Percentiles rank a stretch among this genome's conserved stretches.
These are phyloP conservation scores for Scarus forsteni DNA, from an alignment of 2,797 vertebrate species.

Conservation along the genomic window DNA sequence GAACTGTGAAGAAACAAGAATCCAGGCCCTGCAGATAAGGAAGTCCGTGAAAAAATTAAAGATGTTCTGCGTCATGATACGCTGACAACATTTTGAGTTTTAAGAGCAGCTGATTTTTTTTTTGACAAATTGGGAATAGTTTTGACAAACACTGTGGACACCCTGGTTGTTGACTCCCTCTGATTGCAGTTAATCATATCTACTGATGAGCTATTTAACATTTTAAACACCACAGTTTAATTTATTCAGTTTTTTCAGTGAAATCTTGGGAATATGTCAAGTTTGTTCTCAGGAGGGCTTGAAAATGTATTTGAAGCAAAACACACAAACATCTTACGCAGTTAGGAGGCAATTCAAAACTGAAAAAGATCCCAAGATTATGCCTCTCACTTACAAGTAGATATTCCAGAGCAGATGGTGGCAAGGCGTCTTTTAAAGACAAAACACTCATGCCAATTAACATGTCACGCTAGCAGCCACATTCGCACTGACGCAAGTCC, in stretches of 20 bases:
- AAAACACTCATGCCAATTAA: conserved; percentile 59
- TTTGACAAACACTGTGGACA: neutral
- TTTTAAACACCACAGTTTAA: conserved; percentile 8
- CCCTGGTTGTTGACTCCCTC: conserved; percentile 18
- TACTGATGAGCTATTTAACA: conserved; percentile 10
- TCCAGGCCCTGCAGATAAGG: neutral
- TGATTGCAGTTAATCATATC: neutral
- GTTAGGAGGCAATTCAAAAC: conserved; percentile 19
- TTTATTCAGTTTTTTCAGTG: neutral
- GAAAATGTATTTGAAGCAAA: conserved; percentile 27
- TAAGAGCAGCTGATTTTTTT: too few species aligned
- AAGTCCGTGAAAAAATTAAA: neutral
- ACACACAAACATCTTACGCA: neutral
- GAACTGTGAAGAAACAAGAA: conserved; percentile 6
- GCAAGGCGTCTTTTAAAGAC: conserved; percentile 35
- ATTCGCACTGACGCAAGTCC: conserved; percentile 24
- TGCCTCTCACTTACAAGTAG: conserved; percentile 23
- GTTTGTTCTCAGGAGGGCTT: conserved; percentile 5
- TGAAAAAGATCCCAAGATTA: conserved; percentile 13
- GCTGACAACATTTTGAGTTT: conserved; percentile 1
- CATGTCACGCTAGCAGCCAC: conserved; percentile 45
- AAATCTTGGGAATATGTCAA: conserved; percentile 22
- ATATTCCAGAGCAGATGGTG: conserved; percentile 50
- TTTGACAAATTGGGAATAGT: too few species aligned
- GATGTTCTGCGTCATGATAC: neutral